phyloP scores from a whole-genome alignment of 2,797 vertebrate genomes.

The Sparidentex hasta region DNA sequence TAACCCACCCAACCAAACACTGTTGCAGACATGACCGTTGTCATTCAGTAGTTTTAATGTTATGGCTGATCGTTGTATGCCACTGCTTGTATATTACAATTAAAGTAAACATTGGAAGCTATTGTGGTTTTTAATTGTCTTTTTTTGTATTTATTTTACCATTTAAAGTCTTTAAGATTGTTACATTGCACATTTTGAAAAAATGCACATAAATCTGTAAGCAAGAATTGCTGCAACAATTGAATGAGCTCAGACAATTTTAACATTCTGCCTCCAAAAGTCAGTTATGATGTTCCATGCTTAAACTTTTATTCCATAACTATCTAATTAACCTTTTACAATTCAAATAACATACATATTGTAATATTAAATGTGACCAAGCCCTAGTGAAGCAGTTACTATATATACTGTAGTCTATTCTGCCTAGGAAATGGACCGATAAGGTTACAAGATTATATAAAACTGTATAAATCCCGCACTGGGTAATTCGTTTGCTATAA shows the following conservation, averaged over 20 bases:
- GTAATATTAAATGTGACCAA: not conserved
- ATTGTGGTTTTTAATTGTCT: not conserved
- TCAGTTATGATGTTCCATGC: not conserved
- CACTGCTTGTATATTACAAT: not conserved
- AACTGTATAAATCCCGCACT: no score
- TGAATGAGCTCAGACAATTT: not conserved
- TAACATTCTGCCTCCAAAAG: not conserved
- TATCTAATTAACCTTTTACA: no score
- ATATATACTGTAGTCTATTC: no score
- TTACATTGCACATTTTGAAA: not conserved
- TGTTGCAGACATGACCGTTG: no score
- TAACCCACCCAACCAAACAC: no score
- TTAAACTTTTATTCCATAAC: not conserved
- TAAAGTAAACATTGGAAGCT: slow-evolving; percentile 1
- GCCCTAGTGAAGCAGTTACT: not conserved
- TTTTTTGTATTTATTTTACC: not conserved
- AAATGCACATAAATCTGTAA: not conserved
- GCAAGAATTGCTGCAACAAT: not conserved
- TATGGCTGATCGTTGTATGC: no score
- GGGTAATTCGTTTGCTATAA: no score
- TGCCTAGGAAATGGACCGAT: no score
- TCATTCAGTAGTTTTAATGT: no score
- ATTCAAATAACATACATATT: not conserved
- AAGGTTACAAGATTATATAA: no score
- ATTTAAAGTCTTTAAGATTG: not conserved